Evolutionary conservation across 2,113 vertebrate species (phyloP).

Genomic region (Pseudolaguvia tuberculata): DNA sequence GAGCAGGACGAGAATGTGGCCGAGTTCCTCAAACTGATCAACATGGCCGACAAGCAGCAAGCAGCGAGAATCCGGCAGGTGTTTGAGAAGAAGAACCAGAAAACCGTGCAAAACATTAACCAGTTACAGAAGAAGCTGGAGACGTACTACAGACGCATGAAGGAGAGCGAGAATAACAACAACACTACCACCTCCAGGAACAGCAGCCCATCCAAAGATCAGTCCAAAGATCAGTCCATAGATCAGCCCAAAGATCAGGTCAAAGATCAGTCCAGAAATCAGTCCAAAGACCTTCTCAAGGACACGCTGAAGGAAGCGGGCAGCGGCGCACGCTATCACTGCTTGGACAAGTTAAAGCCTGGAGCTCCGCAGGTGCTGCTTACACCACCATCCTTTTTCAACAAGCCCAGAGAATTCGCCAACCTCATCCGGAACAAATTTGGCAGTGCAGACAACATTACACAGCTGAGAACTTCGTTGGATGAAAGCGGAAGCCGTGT

Average conservation of each 20-base stretch:
- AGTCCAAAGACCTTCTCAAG: conserved; percentile 27
- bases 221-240: conserved; percentile 45
- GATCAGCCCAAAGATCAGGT: conserved; percentile 43
- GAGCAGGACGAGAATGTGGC: conserved; percentile 88
- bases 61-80: conserved; percentile 91
- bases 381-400: conserved; percentile 83
- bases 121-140: conserved; percentile 96
- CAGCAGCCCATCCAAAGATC: conserved; percentile 56
- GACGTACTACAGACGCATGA: conserved; percentile 88
- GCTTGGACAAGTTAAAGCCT: conserved; percentile 90
- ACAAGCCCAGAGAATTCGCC: conserved; percentile 89
- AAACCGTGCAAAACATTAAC: conserved; percentile 86
- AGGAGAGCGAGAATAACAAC: conserved; percentile 76
- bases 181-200: conserved; percentile 15
- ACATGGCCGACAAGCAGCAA: conserved; percentile 92
- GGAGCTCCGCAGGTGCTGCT: conserved; percentile 87
- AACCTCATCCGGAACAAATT: conserved; percentile 96
- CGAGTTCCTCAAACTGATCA: conserved; percentile 91
- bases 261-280: conserved; percentile 22
- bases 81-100: conserved; percentile 98
- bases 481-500: conserved; percentile 70
- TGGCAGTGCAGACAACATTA: conserved; percentile 92
- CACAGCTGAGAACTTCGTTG: conserved; percentile 83
- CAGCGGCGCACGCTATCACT: conserved; percentile 80
- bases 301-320: conserved; percentile 85